These are phyloP conservation scores for Himalopsyche tibetana DNA, from an alignment of 2,888 invertebrate species.

Conservation along the genomic window DNA sequence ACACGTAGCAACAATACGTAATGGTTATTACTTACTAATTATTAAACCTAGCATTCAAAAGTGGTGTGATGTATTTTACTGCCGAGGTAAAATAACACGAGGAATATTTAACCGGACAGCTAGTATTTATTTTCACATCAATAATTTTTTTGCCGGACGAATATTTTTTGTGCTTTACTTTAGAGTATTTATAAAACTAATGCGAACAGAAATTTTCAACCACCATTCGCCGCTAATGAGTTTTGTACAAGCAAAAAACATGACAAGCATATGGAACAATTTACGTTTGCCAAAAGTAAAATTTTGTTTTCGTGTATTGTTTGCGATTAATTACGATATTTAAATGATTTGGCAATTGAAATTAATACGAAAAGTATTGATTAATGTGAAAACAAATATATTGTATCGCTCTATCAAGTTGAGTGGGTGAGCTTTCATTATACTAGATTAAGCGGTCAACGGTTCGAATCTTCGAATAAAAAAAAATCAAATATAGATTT, in stretches of 20 bases:
- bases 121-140: conserved; percentile 4
- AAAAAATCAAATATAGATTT: too few relatives aligned
- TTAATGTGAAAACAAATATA: too few relatives aligned
- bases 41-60: too few relatives aligned
- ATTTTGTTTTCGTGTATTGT: background rate
- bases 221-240: background rate
- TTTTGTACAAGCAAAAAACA: background rate
- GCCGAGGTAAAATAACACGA: background rate
- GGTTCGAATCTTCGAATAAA: too few relatives aligned
- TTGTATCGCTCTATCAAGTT: too few relatives aligned
- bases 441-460: too few relatives aligned
- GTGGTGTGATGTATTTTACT: background rate
- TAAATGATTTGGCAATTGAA: too few relatives aligned
- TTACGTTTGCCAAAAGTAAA: background rate
- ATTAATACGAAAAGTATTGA: too few relatives aligned
- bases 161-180: conserved; percentile 21
- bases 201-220: background rate
- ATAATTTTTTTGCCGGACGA: background rate
- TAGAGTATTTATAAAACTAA: background rate
- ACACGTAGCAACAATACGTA: too few relatives aligned
- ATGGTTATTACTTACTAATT: too few relatives aligned
- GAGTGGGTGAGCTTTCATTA: too few relatives aligned
- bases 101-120: background rate
- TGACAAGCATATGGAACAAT: background rate
- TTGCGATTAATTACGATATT: background rate